Conservation (phyloP, 1,140 invertebrate genomes). For the Mya arenaria region DNA sequence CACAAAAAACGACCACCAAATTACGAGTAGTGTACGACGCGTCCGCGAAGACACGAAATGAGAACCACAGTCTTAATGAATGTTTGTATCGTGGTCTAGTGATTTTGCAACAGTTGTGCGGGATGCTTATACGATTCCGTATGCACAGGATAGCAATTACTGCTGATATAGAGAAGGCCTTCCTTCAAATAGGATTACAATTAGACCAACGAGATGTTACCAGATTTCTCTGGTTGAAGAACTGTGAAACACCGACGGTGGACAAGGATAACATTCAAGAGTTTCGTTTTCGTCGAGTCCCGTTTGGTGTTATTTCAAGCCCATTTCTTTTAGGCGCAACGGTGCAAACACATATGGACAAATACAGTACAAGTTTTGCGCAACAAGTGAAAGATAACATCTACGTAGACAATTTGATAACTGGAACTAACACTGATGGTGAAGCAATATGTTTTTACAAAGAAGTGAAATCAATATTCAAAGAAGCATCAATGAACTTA, state of each 20-base stretch:
- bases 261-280: background rate
- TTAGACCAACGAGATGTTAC: background rate
- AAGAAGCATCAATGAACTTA: background rate
- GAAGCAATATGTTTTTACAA: background rate
- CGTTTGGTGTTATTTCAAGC: slow-evolving; percentile 9
- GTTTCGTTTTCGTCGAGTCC: background rate
- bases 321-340: background rate
- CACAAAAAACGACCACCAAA: background rate
- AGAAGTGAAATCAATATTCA: background rate
- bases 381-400: background rate
- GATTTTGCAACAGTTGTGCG: no score
- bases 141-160: slow-evolving; percentile 10
- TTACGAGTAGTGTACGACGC: slow-evolving; percentile 7
- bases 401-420: background rate
- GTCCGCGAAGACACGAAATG: background rate
- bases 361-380: background rate
- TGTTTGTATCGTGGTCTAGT: slow-evolving; percentile 14
- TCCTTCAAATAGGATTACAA: slow-evolving; percentile 1
- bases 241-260: background rate
- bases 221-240: slow-evolving; percentile 3
- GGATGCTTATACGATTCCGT: slow-evolving; percentile 1
- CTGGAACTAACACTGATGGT: background rate
- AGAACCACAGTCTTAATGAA: slow-evolving; percentile 4
- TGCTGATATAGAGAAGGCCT: slow-evolving; percentile 3
- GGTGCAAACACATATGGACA: background rate